Evolutionary conservation across 2,888 invertebrate genomes (phyloP).

Genomic region (Philaethria dido): DNA sequence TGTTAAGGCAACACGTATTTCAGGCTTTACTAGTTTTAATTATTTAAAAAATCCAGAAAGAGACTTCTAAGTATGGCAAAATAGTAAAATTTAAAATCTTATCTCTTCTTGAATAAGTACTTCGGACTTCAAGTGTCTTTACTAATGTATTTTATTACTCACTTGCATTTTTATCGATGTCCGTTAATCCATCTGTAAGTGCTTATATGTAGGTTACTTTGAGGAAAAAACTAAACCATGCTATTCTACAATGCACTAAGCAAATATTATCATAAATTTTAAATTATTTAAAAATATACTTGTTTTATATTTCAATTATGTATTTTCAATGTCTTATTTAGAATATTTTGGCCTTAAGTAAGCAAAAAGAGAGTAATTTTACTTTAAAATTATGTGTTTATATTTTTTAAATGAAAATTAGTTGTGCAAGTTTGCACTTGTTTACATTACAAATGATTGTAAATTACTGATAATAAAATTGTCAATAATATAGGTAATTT

Average conservation of each 20-base stretch:
- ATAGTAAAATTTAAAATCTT: background rate
- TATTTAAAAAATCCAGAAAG: background rate
- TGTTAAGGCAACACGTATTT: too few relatives aligned
- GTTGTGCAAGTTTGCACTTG: too few relatives aligned
- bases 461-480: too few relatives aligned
- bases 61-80: background rate
- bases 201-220: background rate
- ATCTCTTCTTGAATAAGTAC: constrained; percentile 4
- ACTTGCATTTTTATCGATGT: constrained; percentile 27
- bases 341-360: background rate
- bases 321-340: background rate
- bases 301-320: background rate
- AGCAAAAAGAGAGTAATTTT: background rate
- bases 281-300: background rate
- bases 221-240: background rate
- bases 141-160: constrained; percentile 33
- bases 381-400: background rate
- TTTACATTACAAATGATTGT: too few relatives aligned
- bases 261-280: background rate
- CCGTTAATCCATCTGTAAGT: constrained; percentile 20
- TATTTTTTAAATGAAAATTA: too few relatives aligned
- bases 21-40: background rate
- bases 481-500: too few relatives aligned
- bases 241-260: background rate
- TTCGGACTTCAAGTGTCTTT: constrained; percentile 16